Percentiles rank a stretch among this genome's conserved stretches.
Conservation (phyloP, 2,888 invertebrate genomes). For the Nysson spinosus region DNA sequence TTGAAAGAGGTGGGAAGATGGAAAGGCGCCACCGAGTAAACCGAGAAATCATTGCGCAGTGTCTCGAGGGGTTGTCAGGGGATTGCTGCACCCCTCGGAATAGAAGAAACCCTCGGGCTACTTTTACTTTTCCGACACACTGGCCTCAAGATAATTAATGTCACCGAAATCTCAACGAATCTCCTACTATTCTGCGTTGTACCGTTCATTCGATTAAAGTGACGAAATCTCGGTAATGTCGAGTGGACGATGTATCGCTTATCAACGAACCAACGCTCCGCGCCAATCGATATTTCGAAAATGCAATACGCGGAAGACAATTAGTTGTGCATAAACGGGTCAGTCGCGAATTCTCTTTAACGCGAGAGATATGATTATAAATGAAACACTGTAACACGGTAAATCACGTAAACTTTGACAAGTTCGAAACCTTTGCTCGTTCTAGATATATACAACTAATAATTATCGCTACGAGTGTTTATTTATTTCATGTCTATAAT, state of each 20-base stretch:
- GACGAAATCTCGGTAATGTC: no score
- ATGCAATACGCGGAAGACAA: slow-evolving; percentile 12
- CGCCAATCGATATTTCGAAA: slow-evolving; percentile 36
- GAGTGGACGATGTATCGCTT: neutral
- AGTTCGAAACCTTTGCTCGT: no score
- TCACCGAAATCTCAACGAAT: slow-evolving; percentile 19
- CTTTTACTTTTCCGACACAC: slow-evolving; percentile 35
- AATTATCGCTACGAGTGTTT: no score
- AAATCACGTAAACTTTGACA: no score
- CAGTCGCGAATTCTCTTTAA: no score
- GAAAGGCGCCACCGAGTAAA: slow-evolving; percentile 36
- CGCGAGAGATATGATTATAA: no score
- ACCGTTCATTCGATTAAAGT: no score
- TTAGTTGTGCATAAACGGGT: slow-evolving; percentile 10
- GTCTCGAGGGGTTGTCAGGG: slow-evolving; percentile 46
- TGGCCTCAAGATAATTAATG: slow-evolving; percentile 33
- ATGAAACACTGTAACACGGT: no score
- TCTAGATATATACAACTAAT: no score
- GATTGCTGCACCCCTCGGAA: slow-evolving; percentile 33
- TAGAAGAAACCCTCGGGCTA: slow-evolving; percentile 23
- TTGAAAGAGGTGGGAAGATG: slow-evolving; percentile 17
- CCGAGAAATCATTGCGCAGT: slow-evolving; percentile 55
- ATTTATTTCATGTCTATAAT: no score
- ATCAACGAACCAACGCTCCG: neutral
- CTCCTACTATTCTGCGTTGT: no score